A percentile compares a stretch with the other conserved stretches of the same genome.
phyloP scores from a whole-genome alignment of 53 echinoderm and acorn worm species.

The Astropecten irregularis region DNA sequence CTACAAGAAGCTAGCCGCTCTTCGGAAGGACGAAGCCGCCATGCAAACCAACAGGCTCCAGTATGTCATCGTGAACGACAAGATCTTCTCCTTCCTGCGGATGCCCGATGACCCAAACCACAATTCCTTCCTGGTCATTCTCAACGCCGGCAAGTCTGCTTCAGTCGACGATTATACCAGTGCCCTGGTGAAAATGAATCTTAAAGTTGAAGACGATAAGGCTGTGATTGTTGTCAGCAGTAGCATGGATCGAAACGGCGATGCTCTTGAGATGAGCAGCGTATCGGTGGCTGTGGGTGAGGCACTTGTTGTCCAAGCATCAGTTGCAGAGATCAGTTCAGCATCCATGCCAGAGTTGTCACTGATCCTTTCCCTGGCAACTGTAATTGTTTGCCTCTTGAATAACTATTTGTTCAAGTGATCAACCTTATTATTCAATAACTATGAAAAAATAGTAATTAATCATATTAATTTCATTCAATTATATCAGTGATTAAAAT shows the following conservation, averaged over 20 bases:
- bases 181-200: background rate
- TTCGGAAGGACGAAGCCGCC: slow-evolving; percentile 62
- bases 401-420: background rate
- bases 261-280: slow-evolving; percentile 29
- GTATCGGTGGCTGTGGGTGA: slow-evolving; percentile 67
- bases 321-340: background rate
- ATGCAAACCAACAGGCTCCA: slow-evolving; percentile 59
- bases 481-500: no score
- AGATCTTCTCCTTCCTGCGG: slow-evolving; percentile 76
- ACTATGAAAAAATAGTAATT: no score
- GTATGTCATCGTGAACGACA: slow-evolving; percentile 65
- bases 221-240: slow-evolving; percentile 66
- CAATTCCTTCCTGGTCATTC: slow-evolving; percentile 70
- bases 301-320: slow-evolving; percentile 63
- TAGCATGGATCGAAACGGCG: slow-evolving; percentile 69
- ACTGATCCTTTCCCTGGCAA: background rate
- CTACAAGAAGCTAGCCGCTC: slow-evolving; percentile 65
- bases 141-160: slow-evolving; percentile 72
- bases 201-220: slow-evolving; percentile 7
- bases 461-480: no score
- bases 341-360: background rate
- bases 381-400: background rate
- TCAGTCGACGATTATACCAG: slow-evolving; percentile 55
- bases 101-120: slow-evolving; percentile 52
- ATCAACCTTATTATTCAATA: background rate